Conservation (phyloP, 2,888 invertebrate genomes). For the Pterostichus niger region DNA sequence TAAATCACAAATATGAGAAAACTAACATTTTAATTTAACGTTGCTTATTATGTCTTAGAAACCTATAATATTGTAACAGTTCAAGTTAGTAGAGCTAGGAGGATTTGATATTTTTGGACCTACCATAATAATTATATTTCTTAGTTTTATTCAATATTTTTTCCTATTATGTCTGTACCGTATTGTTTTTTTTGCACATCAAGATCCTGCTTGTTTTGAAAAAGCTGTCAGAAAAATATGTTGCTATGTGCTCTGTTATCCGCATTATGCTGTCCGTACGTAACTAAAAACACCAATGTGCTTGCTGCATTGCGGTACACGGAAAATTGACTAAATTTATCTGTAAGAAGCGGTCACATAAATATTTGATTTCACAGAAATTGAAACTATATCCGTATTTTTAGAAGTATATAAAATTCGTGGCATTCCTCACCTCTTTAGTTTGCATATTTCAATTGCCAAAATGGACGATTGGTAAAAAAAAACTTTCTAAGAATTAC, state of each 20-base stretch:
- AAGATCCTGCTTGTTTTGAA: not conserved
- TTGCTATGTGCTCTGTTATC: conserved; percentile 29
- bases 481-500: conserved; percentile 2
- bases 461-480: conserved; percentile 27
- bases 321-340: conserved; percentile 57
- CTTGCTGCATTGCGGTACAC: conserved; percentile 56
- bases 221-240: conserved; percentile 31
- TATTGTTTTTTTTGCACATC: not conserved
- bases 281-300: conserved; percentile 55
- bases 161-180: no score
- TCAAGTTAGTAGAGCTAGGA: no score
- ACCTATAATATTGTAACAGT: no score
- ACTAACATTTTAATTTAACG: no score
- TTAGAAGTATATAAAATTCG: conserved; percentile 38
- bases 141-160: no score
- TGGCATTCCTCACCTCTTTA: conserved; percentile 61
- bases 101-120: no score
- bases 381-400: conserved; percentile 31
- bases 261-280: conserved; percentile 46
- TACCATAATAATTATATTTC: no score
- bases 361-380: conserved; percentile 49
- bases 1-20: no score
- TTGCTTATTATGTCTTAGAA: no score
- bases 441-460: conserved; percentile 10
- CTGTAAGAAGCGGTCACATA: conserved; percentile 42